Percentiles rank a stretch among this genome's conserved stretches.
These are phyloP conservation scores for Heteromyza rotundicornis DNA, from an alignment of 2,888 invertebrate genomes.

Conservation along the genomic window DNA sequence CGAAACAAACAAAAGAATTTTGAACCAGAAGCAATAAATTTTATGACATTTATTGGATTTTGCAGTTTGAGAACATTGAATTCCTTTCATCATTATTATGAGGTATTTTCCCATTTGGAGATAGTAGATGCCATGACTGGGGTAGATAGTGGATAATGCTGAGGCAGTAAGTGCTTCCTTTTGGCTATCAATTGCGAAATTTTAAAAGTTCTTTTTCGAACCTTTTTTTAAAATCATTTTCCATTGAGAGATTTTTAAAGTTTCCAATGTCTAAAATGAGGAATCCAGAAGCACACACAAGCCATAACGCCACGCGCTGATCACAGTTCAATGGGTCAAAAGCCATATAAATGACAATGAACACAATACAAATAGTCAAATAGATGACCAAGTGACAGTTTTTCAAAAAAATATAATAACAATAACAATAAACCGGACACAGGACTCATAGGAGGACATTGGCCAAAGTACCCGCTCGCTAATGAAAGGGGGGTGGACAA, in stretches of 20 bases:
- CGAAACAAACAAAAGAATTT: slow-evolving; percentile 52
- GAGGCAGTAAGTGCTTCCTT: no score
- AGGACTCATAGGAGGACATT: background rate
- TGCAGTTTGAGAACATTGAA: slow-evolving; percentile 28
- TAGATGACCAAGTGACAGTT: slow-evolving; percentile 14
- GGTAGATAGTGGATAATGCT: background rate
- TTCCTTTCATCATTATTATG: slow-evolving; percentile 21
- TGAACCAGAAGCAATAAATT: slow-evolving; percentile 58
- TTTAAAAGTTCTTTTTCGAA: no score
- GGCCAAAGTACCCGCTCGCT: slow-evolving; percentile 28
- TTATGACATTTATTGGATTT: slow-evolving; percentile 61
- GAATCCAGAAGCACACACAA: no score
- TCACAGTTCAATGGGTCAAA: slow-evolving; percentile 34
- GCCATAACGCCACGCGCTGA: slow-evolving; percentile 40
- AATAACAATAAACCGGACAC: slow-evolving; percentile 52
- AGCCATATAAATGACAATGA: slow-evolving; percentile 45
- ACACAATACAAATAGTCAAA: slow-evolving; percentile 10
- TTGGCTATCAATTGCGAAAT: no score
- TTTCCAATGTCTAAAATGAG: no score
- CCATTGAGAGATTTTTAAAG: no score
- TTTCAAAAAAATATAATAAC: slow-evolving; percentile 46
- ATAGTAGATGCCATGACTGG: background rate
- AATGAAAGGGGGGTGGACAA: slow-evolving; percentile 29
- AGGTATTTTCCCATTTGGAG: background rate
- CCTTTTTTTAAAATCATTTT: no score